Evolutionary conservation across 1,140 invertebrate species (phyloP), one percentile per base, ranked within the genome.

Genomic region (Campoletis sonorensis): DNA sequence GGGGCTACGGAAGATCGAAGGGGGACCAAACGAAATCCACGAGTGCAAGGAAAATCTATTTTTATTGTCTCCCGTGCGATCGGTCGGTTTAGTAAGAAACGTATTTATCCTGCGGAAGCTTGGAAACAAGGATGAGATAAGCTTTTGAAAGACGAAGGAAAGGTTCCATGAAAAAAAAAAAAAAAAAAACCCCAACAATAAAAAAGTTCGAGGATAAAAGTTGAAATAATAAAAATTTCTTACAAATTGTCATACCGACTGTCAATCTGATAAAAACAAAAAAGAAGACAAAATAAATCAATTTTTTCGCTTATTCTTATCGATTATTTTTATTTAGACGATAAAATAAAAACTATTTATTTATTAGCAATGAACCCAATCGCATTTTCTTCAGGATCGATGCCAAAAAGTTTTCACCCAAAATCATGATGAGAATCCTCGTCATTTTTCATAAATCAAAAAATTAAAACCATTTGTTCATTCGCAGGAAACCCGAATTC

Each of bases 41-140:
- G 79, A 76, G 73, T 81, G 26, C 51, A 54, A 54, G 79, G 79
- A 72, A 78, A 83, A 87, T 84, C 85, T 86, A 87, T 87, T 87
- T 84, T 86, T 88, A 88, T 87, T 85, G 83, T 88, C 82, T 80
- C 83, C 79, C 58, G 30, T 13, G 40, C 11, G 40, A 70, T 13
- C 67, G 61, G 26, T 30, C 54, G 76, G 8, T 30, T 45, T 67
- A 64, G 73, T 37, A 77, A 78, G 76, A 61, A 61, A 37, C 81
- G 83, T 84, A 84, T 84, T 84, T 84, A 84, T 84, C 80, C 21
- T 64, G n/a, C n/a, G 8, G 21, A 15, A 64, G 79, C 78, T 76
- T 67, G 21, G 51, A 54, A 76, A 82, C 16, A 27, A 16, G n/a
- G 30, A 68, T 18, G 23, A 77, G 67, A 76, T 68, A 71, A 40